Evolutionary conservation across 2,888 invertebrate genomes (phyloP).

Genomic region (Clepsis dumicolana): DNA sequence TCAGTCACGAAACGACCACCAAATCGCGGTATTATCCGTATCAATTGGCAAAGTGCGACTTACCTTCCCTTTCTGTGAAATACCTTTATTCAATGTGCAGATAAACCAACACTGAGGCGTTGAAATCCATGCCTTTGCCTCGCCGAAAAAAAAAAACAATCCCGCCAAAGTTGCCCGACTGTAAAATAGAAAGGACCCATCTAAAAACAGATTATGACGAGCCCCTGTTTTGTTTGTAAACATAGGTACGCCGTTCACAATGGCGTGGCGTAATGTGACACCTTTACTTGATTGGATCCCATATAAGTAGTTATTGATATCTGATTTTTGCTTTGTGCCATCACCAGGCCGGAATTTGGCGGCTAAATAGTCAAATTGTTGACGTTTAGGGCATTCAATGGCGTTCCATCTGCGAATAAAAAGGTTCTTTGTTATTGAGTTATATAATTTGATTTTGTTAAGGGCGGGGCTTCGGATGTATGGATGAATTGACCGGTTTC

Average conservation of each 20-base stretch:
- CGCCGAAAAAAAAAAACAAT: conserved; percentile 65
- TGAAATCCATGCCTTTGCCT: conserved; percentile 79
- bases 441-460: conserved; percentile 61
- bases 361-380: conserved; percentile 80
- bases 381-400: conserved; percentile 69
- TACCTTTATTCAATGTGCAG: conserved; percentile 66
- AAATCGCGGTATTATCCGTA: conserved; percentile 67
- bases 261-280: conserved; percentile 79
- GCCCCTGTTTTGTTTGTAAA: conserved; percentile 86
- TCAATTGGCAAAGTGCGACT: conserved; percentile 64
- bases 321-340: conserved; percentile 70
- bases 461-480: conserved; percentile 57
- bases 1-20: conserved; percentile 74
- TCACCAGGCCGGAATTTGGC: conserved; percentile 66
- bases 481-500: conserved; percentile 53
- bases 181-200: conserved; percentile 79
- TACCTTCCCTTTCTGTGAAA: conserved; percentile 79
- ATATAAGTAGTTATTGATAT: conserved; percentile 76
- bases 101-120: conserved; percentile 83
- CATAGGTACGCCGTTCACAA: conserved; percentile 71
- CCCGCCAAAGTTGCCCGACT: conserved; percentile 74
- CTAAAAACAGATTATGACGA: conserved; percentile 84
- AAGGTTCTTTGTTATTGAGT: conserved; percentile 53
- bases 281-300: conserved; percentile 78
- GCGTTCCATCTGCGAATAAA: conserved; percentile 66